A percentile compares a stretch with the other conserved stretches of the same genome.
phyloP scores from a whole-genome alignment of 2,888 invertebrate species.

The Xestia c-nigrum region DNA sequence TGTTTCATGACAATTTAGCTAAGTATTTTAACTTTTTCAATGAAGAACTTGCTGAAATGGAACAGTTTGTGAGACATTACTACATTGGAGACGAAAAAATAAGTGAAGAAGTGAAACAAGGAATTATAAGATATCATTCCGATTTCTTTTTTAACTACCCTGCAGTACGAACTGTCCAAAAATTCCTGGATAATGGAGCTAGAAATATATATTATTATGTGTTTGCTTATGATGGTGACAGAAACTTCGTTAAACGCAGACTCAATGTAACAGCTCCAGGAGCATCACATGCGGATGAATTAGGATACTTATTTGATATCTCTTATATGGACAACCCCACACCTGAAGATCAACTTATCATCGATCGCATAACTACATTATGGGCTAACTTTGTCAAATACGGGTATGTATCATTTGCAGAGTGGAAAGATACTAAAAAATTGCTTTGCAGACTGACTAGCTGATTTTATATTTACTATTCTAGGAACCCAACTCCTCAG shows the following conservation, averaged over 20 bases:
- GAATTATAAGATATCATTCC: conserved; percentile 71
- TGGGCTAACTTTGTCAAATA: conserved; percentile 79
- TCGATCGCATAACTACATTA: conserved; percentile 74
- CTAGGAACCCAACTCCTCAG: conserved; percentile 73
- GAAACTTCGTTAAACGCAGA: conserved; percentile 72
- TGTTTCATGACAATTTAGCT: conserved; percentile 58
- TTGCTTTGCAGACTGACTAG: background rate
- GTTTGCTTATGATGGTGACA: conserved; percentile 76
- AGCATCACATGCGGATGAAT: conserved; percentile 73
- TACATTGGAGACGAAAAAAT: conserved; percentile 75
- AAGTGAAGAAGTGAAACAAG: conserved; percentile 62
- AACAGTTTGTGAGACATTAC: conserved; percentile 72
- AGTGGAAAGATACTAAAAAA: no score
- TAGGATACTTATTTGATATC: conserved; percentile 76
- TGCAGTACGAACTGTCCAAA: conserved; percentile 68
- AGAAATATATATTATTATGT: conserved; percentile 73
- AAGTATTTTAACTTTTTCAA: conserved; percentile 65
- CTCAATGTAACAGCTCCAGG: conserved; percentile 68
- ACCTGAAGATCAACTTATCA: conserved; percentile 70
- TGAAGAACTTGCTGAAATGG: conserved; percentile 64
- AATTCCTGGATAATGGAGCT: conserved; percentile 70
- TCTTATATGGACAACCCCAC: conserved; percentile 65
- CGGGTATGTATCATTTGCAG: conserved; percentile 56
- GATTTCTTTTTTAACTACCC: conserved; percentile 73
- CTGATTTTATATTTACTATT: conserved; percentile 37